Conservation (phyloP, 2,113 vertebrate genomes). For the Neogobius melanostomus region DNA sequence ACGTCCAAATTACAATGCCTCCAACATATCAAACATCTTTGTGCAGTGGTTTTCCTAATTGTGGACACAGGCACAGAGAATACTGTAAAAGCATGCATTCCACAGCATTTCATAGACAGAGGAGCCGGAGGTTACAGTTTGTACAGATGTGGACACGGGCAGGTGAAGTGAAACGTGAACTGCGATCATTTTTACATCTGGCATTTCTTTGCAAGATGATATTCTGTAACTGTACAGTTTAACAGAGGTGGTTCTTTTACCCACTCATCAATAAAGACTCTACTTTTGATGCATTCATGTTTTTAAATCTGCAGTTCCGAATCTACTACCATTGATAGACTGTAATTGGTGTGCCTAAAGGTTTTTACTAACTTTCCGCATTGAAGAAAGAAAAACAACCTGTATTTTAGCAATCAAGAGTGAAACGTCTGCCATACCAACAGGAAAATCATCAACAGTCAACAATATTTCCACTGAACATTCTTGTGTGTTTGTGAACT, state of each 20-base stretch:
- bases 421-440: too few relatives aligned
- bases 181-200: slow-evolving; percentile 66
- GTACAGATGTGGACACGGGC: slow-evolving; percentile 64
- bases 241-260: slow-evolving; percentile 75
- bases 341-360: not conserved
- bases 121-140: slow-evolving; percentile 56
- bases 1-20: slow-evolving; percentile 63
- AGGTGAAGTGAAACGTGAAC: slow-evolving; percentile 48
- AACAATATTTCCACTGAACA: too few relatives aligned
- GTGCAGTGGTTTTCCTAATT: slow-evolving; percentile 62
- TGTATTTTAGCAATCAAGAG: too few relatives aligned
- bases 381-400: too few relatives aligned
- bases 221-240: slow-evolving; percentile 77
- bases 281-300: slow-evolving; percentile 75
- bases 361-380: not conserved
- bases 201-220: slow-evolving; percentile 67
- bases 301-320: slow-evolving; percentile 26
- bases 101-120: slow-evolving; percentile 67
- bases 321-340: not conserved
- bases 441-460: too few relatives aligned
- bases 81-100: slow-evolving; percentile 73
- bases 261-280: slow-evolving; percentile 80
- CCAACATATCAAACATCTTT: slow-evolving; percentile 58
- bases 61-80: slow-evolving; percentile 70
- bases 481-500: too few relatives aligned